These are phyloP conservation scores for Otis tarda DNA, from an alignment of 2,113 vertebrate species.

Conservation along the genomic window DNA sequence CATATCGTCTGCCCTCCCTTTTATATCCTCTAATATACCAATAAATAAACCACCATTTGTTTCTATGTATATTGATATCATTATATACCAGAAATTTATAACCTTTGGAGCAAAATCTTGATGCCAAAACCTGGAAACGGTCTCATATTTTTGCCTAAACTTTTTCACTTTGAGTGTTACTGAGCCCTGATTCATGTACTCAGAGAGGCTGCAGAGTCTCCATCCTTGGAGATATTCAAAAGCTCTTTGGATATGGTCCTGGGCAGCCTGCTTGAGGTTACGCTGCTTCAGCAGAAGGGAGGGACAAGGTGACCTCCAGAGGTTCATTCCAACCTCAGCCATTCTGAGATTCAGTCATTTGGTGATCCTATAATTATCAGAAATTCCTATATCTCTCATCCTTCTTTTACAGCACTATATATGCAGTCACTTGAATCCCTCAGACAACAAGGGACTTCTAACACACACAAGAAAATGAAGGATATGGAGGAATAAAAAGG, in stretches of 20 bases:
- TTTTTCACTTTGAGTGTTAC: neutral
- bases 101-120: neutral
- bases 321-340: neutral
- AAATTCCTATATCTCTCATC: neutral
- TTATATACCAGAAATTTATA: neutral
- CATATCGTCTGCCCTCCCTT: neutral
- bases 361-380: neutral
- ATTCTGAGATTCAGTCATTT: neutral
- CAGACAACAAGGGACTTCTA: neutral
- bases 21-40: neutral
- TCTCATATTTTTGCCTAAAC: neutral
- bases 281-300: neutral
- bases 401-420: neutral
- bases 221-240: neutral
- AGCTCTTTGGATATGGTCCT: fast-evolving
- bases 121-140: neutral
- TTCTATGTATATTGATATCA: neutral
- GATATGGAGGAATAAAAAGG: neutral
- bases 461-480: neutral
- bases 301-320: neutral
- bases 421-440: neutral
- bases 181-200: neutral
- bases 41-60: neutral
- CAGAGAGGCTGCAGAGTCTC: neutral
- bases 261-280: neutral